phyloP scores from a whole-genome alignment of 1,140 invertebrate genomes.

The Drosophila melanica region DNA sequence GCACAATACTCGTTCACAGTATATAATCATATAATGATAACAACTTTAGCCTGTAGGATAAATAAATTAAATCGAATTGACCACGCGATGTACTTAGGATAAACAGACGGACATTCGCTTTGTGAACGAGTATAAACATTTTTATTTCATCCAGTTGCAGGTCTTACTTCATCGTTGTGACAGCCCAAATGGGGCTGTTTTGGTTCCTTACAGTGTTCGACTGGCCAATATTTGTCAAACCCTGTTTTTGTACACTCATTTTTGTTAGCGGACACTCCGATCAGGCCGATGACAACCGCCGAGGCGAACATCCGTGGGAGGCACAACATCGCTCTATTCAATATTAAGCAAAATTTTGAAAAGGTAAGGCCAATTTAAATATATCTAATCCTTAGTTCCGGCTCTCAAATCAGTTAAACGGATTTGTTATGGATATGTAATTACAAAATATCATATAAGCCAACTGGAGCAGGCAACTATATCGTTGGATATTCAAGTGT shows the following conservation, averaged over 20 bases:
- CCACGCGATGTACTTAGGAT: no score
- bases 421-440: not conserved
- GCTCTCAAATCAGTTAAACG: not conserved
- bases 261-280: no score
- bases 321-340: not conserved
- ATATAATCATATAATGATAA: no score
- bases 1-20: no score
- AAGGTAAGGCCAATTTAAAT: not conserved
- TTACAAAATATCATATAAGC: not conserved
- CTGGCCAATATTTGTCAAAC: not conserved
- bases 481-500: not conserved
- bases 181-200: slow-evolving; percentile 22
- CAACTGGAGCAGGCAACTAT: not conserved
- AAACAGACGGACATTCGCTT: no score
- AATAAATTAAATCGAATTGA: no score
- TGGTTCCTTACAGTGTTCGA: not conserved
- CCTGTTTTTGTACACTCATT: not conserved
- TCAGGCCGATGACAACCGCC: not conserved
- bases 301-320: not conserved
- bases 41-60: no score
- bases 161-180: slow-evolving; percentile 4
- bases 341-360: not conserved
- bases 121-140: not conserved
- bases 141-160: not conserved
- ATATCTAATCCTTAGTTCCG: no score